Evolutionary conservation across 37 sponge, comb jelly and placozoan genomes (phyloP).

Genomic region (Beroe forskalii): DNA sequence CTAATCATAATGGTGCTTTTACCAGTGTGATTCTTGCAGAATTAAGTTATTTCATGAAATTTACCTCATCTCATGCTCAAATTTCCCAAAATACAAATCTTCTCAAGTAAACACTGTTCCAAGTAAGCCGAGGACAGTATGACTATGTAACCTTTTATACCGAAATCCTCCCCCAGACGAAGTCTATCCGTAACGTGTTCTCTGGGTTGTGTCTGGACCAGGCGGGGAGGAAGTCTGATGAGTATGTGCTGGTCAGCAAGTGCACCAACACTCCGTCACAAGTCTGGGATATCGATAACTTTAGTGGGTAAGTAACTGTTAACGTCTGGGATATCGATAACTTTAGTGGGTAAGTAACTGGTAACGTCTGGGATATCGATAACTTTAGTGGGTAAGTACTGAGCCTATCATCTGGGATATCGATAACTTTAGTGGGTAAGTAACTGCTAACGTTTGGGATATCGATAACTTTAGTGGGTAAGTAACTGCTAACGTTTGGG

Average conservation of each 20-base stretch:
- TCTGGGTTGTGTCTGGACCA: slow-evolving; percentile 23
- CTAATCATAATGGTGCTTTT: no score
- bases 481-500: no score
- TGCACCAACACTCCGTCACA: not conserved
- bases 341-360: not conserved
- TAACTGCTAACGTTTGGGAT: not conserved
- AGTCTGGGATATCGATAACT: not conserved
- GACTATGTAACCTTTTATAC: no score
- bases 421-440: not conserved
- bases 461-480: not conserved
- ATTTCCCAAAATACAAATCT: no score
- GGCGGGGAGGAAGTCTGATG: not conserved
- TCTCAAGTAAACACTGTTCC: no score
- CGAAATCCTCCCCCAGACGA: slow-evolving; percentile 42
- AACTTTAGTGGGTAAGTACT: not conserved
- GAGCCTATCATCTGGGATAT: not conserved
- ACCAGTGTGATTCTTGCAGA: no score
- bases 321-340: not conserved
- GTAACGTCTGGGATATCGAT: no score
- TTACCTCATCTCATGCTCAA: no score
- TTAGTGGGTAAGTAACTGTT: not conserved
- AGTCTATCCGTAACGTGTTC: not conserved
- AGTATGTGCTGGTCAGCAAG: slow-evolving; percentile 2
- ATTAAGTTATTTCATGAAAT: no score
- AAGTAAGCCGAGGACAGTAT: no score